Evolutionary conservation across 2,113 vertebrate genomes (phyloP).

Genomic region (Tautogolabrus adspersus): DNA sequence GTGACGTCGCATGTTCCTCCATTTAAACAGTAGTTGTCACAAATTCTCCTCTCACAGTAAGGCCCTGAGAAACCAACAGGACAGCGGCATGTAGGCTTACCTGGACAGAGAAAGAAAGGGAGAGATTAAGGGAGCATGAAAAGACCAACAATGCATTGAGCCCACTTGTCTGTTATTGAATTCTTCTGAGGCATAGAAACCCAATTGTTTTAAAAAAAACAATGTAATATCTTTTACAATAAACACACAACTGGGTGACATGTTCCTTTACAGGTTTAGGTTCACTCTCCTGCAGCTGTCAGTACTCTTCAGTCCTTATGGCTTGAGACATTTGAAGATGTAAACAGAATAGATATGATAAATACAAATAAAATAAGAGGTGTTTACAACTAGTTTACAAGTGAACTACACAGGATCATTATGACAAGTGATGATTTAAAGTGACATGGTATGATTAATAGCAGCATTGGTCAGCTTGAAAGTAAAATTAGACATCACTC

Average conservation of each 20-base stretch:
- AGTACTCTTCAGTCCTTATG: no score
- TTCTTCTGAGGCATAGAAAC: neutral
- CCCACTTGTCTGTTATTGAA: neutral
- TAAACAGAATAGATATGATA: no score
- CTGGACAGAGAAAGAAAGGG: conserved; percentile 69
- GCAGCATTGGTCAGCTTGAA: neutral
- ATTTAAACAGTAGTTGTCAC: conserved; percentile 92
- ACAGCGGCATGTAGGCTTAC: conserved; percentile 95
- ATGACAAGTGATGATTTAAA: no score
- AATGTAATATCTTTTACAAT: no score
- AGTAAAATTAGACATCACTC: neutral
- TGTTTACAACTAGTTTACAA: no score
- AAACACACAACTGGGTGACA: no score
- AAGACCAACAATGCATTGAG: neutral
- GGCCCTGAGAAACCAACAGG: conserved; percentile 92
- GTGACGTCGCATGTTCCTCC: conserved; percentile 93
- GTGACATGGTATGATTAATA: no score
- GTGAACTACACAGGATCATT: no score
- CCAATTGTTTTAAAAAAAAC: neutral
- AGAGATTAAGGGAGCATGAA: neutral
- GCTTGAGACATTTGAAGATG: no score
- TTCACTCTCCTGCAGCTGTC: no score
- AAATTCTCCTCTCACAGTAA: conserved; percentile 91
- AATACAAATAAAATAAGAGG: no score
- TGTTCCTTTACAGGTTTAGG: no score